phyloP scores from a whole-genome alignment of 2,797 vertebrate genomes.

The Hypotaenidia okinawae region DNA sequence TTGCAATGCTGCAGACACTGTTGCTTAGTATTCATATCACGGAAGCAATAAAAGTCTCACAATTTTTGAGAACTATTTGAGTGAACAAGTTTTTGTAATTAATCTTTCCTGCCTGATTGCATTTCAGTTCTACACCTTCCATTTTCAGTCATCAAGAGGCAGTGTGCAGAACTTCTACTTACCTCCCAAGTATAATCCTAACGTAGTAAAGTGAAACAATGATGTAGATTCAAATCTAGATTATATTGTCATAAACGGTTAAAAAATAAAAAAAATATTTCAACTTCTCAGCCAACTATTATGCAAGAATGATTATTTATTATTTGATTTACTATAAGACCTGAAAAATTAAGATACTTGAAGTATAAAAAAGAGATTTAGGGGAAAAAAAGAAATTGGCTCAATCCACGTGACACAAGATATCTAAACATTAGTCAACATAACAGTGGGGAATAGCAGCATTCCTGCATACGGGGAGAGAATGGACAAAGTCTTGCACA shows the following conservation, averaged over 20 bases:
- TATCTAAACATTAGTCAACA: not conserved
- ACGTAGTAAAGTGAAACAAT: not conserved
- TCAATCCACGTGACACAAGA: not conserved
- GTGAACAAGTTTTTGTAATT: slow-evolving; percentile 52
- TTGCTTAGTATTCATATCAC: slow-evolving; percentile 34
- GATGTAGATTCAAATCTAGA: not conserved
- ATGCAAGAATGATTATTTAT: not conserved
- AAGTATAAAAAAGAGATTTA: not conserved
- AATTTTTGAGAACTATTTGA: slow-evolving; percentile 36
- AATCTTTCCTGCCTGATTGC: slow-evolving; percentile 49
- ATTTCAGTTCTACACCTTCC: slow-evolving; percentile 39
- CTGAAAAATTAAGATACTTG: not conserved
- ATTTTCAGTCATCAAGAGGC: slow-evolving; percentile 37
- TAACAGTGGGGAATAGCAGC: not conserved
- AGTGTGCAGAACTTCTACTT: slow-evolving; percentile 17
- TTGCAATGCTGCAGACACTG: not conserved
- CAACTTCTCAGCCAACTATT: not conserved
- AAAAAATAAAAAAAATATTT: not conserved
- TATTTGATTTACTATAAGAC: not conserved
- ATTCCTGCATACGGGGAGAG: not conserved
- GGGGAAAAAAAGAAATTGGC: not conserved
- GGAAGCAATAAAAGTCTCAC: slow-evolving; percentile 15
- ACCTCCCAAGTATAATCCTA: slow-evolving; percentile 11
- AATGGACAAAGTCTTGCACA: not conserved
- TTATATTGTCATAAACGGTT: not conserved